phyloP scores from a whole-genome alignment of 2,888 invertebrate species.

The Tortrix viridana region DNA sequence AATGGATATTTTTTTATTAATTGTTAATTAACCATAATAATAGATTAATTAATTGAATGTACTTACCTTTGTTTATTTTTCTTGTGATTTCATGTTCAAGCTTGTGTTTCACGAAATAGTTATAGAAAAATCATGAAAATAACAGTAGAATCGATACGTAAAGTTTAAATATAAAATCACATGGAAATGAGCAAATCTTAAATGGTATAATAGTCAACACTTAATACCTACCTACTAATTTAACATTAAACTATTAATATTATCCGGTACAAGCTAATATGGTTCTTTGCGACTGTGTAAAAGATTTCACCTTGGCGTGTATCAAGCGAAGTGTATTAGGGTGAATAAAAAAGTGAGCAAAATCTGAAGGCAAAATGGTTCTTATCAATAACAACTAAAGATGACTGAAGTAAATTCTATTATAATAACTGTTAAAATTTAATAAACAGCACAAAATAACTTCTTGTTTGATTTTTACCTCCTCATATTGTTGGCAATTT shows the following conservation, averaged over 20 bases:
- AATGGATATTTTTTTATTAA: slow-evolving; percentile 14
- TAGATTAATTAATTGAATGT: slow-evolving; percentile 18
- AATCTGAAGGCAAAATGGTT: slow-evolving; percentile 44
- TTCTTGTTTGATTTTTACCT: slow-evolving; percentile 56
- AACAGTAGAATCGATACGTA: slow-evolving; percentile 41
- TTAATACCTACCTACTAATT: slow-evolving; percentile 63
- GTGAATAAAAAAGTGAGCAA: slow-evolving; percentile 42
- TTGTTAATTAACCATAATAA: slow-evolving; percentile 14
- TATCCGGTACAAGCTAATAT: slow-evolving; percentile 44
- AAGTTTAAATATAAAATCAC: slow-evolving; percentile 66
- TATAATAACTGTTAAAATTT: slow-evolving; percentile 80
- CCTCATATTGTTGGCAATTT: background rate
- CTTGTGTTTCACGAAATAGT: slow-evolving; percentile 39
- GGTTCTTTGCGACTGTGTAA: slow-evolving; percentile 21
- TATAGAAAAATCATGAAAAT: slow-evolving; percentile 40
- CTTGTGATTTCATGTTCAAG: slow-evolving; percentile 64
- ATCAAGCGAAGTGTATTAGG: slow-evolving; percentile 40
- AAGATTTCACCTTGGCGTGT: slow-evolving; percentile 22
- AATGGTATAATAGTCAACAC: slow-evolving; percentile 51
- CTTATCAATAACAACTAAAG: slow-evolving; percentile 62
- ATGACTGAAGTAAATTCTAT: slow-evolving; percentile 82
- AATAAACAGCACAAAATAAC: slow-evolving; percentile 83
- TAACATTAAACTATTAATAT: slow-evolving; percentile 37
- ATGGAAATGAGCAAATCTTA: slow-evolving; percentile 51
- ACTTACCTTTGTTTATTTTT: slow-evolving; percentile 41